These are phyloP conservation scores for Takifugu ocellatus DNA, from an alignment of 2,797 vertebrate genomes.

Conservation along the genomic window DNA sequence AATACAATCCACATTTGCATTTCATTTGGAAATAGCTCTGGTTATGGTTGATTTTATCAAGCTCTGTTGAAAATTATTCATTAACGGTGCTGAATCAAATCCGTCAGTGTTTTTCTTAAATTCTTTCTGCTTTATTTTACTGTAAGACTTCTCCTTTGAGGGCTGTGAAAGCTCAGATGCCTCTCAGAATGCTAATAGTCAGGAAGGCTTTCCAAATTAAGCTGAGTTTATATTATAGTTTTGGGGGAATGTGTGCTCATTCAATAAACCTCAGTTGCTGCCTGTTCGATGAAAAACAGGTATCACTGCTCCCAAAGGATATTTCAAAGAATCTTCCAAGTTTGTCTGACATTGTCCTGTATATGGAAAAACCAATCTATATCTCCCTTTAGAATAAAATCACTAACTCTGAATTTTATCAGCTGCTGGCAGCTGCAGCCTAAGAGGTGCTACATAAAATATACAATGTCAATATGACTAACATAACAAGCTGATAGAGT, in stretches of 20 bases:
- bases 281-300: too few relatives aligned
- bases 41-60: constrained; percentile 8
- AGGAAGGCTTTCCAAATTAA: too few relatives aligned
- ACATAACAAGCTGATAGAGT: too few relatives aligned
- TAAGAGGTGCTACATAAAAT: too few relatives aligned
- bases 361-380: too few relatives aligned
- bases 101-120: not conserved
- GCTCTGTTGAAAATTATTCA: constrained; percentile 18
- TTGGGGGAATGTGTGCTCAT: too few relatives aligned
- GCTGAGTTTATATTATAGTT: too few relatives aligned
- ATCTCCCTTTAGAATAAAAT: constrained; percentile 1
- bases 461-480: too few relatives aligned
- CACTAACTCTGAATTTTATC: not conserved
- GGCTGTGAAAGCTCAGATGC: constrained; percentile 13
- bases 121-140: not conserved
- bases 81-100: constrained; percentile 32
- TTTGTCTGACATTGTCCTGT: too few relatives aligned
- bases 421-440: not conserved
- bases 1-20: constrained; percentile 13
- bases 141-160: not conserved
- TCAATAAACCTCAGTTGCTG: too few relatives aligned
- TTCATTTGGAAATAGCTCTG: constrained; percentile 19
- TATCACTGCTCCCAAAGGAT: too few relatives aligned
- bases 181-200: not conserved
- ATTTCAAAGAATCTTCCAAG: too few relatives aligned